Percentiles rank a stretch among this genome's conserved stretches.
These are phyloP conservation scores for Tachysurus vachellii DNA, from an alignment of 2,113 vertebrate genomes.

Conservation along the genomic window DNA sequence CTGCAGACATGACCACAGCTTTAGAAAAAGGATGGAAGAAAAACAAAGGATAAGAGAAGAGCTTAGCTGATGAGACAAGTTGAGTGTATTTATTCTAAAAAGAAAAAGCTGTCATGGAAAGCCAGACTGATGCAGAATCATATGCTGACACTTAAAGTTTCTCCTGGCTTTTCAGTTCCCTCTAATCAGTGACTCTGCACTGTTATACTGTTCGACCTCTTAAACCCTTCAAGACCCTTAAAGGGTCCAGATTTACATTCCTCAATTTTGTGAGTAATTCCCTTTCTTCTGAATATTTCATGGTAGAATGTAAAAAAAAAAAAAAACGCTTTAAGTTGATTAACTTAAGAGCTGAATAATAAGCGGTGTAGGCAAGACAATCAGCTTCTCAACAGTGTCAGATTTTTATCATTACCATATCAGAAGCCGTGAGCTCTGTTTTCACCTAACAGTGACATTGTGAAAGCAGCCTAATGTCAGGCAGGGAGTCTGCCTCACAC, in stretches of 20 bases:
- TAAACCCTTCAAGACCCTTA: neutral
- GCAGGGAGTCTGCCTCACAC: neutral
- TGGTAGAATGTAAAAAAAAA: neutral
- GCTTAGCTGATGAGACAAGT: neutral
- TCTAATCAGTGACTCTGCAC: neutral
- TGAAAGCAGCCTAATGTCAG: neutral
- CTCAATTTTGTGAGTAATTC: neutral
- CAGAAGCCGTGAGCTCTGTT: neutral
- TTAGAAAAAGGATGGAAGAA: conserved; percentile 36
- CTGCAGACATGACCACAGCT: conserved; percentile 15
- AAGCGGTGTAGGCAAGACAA: neutral
- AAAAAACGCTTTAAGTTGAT: neutral
- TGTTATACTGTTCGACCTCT: neutral
- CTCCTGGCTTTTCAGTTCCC: neutral
- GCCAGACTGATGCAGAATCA: neutral
- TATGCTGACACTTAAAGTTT: neutral
- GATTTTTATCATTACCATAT: neutral
- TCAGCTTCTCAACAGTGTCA: neutral
- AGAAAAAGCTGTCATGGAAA: neutral
- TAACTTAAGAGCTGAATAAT: neutral
- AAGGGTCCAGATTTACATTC: conserved; percentile 17
- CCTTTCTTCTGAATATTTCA: neutral
- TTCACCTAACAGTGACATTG: neutral
- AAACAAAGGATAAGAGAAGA: conserved; percentile 24
- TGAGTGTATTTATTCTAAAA: neutral